Base-by-base conservation (phyloP, 2,797 vertebrate species). In the Fratercula arctica region DNA sequence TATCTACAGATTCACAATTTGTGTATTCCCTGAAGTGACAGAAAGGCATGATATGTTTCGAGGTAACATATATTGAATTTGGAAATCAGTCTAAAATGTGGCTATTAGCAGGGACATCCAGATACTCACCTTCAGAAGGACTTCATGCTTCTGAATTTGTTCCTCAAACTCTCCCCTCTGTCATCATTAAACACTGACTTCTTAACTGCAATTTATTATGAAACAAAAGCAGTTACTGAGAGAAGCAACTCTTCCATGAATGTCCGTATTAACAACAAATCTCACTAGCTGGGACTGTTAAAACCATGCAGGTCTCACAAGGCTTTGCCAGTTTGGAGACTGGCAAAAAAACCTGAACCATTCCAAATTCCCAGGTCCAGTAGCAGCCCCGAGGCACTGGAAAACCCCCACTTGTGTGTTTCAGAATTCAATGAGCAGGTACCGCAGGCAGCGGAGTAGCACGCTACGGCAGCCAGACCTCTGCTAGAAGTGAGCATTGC, bases 101-200 rank as follows among this genome's bases (percentile, higher is more conserved):
- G 20, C 50, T 87, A 37, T 85, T 93, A 75, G 92, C 61, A 95
- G 45, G 19, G 21, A 35, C 78, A 83, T 67, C 26, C 63, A 91
- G 48, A 67, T 33, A 80, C 18, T 88, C 77, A 86, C 68, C 84
- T 93, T 87, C 81, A 87, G 72, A 85, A 95, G 12, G 50, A 57
- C 46, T 87, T 85, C 4, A 74, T 54, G 57, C 64, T 89, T 83
- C 77, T 67, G 16, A 86, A 70, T 31, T 43, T 77, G 35, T 74
- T 89, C 19, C 43, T 84, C 46, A 76, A 54, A 68, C 35, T 86
- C 45, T 70, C 33, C n/a, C 13, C 29, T 48, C 12, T 81, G 70
- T 41, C 84, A 87, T 39, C 54, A 43, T n/a, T 60, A 78, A 79
- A 75, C 8, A 50, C 5, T 39, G 72, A 19, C 15, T 35, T 87